A percentile compares a stretch with the other conserved stretches of the same genome.
These are phyloP conservation scores for Borostomias antarcticus DNA, from an alignment of 2,797 vertebrate genomes.

Conservation along the genomic window DNA sequence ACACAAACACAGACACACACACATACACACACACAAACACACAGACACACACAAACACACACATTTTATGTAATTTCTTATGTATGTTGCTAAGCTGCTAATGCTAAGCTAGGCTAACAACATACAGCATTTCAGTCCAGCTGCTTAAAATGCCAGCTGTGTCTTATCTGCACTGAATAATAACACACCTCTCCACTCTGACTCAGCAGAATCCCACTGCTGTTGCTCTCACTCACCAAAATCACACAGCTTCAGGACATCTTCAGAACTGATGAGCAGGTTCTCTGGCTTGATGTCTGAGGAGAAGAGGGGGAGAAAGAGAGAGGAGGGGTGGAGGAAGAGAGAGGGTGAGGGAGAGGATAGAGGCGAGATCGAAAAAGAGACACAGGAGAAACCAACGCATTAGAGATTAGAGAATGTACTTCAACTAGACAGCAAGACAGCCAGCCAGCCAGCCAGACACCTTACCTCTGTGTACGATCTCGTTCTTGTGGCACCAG, in stretches of 20 bases:
- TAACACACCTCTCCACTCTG: neutral
- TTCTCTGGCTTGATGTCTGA: slow-evolving; percentile 99
- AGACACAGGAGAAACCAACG: neutral
- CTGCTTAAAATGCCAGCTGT: too few species aligned
- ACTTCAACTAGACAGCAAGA: neutral
- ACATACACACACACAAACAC: slow-evolving; percentile 12
- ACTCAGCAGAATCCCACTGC: neutral
- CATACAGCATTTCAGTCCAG: too few species aligned
- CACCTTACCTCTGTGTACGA: slow-evolving; percentile 92
- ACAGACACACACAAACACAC: too few species aligned
- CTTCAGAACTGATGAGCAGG: slow-evolving; percentile 95
- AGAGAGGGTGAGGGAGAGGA: neutral
- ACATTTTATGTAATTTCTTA: too few species aligned
- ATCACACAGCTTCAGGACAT: slow-evolving; percentile 95
- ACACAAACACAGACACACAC: slow-evolving; percentile 4
- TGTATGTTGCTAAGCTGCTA: too few species aligned
- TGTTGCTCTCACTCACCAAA: slow-evolving; percentile 84
- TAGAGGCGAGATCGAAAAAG: too few species aligned
- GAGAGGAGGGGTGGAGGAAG: too few species aligned
- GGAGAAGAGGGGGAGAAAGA: neutral
- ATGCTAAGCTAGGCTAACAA: too few species aligned
- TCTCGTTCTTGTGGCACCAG: slow-evolving; percentile 99
- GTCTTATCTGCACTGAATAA: neutral
- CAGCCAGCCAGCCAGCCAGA: neutral
- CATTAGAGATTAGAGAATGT: too few species aligned